These are phyloP conservation scores for Crocallis elinguaria DNA, from an alignment of 2,888 invertebrate species.

Conservation along the genomic window DNA sequence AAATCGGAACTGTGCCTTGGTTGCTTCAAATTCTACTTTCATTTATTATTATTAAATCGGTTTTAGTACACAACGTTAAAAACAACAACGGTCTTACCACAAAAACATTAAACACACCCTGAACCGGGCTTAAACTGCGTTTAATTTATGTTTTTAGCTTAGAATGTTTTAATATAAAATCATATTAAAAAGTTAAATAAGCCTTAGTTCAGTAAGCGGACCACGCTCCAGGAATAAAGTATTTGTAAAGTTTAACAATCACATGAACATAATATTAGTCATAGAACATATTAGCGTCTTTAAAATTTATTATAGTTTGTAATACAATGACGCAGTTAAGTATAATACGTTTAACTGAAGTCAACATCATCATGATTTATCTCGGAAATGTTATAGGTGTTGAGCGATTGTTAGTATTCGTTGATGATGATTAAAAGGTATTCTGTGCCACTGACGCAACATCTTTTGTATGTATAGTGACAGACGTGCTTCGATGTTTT, in stretches of 20 bases:
- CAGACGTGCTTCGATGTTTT: conserved; percentile 17
- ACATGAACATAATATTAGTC: no score
- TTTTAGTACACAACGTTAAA: no score
- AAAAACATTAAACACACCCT: no score
- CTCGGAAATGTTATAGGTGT: conserved; percentile 13
- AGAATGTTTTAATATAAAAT: no score
- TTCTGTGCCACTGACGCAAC: conserved; percentile 20
- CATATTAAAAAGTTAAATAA: no score
- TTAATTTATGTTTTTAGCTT: no score
- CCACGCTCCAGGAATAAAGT: no score
- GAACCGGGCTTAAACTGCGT: no score
- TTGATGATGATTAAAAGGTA: conserved; percentile 20
- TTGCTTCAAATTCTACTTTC: conserved; percentile 7
- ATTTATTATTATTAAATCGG: no score
- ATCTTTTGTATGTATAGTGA: conserved; percentile 1
- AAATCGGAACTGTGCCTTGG: conserved; percentile 3
- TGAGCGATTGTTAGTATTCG: conserved; percentile 15
- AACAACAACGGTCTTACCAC: no score
- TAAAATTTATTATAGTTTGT: conserved; percentile 17
- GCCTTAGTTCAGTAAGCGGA: no score
- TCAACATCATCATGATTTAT: conserved; percentile 25
- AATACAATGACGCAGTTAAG: conserved; percentile 18
- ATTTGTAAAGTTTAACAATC: no score
- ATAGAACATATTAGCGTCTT: not conserved
- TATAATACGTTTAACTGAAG: conserved; percentile 9